Evolutionary conservation across 1,140 invertebrate genomes (phyloP).

Genomic region (Alviniconcha marisindica): DNA sequence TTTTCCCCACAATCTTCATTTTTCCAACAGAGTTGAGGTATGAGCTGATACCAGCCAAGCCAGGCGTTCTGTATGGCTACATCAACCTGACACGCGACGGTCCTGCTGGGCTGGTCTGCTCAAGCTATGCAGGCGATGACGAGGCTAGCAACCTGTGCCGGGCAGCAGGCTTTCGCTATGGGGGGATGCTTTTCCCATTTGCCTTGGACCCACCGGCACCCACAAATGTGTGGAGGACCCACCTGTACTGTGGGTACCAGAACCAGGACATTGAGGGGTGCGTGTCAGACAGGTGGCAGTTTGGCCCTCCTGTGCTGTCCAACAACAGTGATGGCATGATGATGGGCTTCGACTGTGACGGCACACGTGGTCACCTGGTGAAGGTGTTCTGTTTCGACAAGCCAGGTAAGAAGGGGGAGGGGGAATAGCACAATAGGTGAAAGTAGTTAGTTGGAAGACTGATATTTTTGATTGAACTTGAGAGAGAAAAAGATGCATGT

Average conservation of each 20-base stretch:
- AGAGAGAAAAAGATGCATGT: too few relatives aligned
- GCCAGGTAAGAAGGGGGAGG: constrained; percentile 25
- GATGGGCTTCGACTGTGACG: neutral
- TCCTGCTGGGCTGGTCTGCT: neutral
- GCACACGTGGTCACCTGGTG: neutral
- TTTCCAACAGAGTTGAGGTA: constrained; percentile 21
- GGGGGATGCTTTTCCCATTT: neutral
- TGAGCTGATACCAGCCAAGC: constrained; percentile 4
- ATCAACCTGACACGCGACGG: neutral
- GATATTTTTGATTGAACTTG: too few relatives aligned
- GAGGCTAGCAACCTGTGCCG: constrained; percentile 12
- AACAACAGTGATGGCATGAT: neutral
- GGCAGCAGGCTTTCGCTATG: neutral
- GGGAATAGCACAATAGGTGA: too few relatives aligned
- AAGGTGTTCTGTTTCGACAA: constrained; percentile 24
- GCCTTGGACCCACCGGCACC: neutral
- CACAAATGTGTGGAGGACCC: neutral
- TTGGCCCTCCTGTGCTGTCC: neutral
- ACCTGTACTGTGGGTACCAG: neutral
- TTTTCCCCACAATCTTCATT: neutral
- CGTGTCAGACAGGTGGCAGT: neutral
- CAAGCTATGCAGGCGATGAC: neutral
- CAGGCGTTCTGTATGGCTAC: neutral
- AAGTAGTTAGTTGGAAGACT: too few relatives aligned
- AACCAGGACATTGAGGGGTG: neutral